Evolutionary conservation across 2,113 vertebrate genomes (phyloP), one percentile per base, ranked within the genome.

Genomic region (Tretioscincus oriximinensis): DNA sequence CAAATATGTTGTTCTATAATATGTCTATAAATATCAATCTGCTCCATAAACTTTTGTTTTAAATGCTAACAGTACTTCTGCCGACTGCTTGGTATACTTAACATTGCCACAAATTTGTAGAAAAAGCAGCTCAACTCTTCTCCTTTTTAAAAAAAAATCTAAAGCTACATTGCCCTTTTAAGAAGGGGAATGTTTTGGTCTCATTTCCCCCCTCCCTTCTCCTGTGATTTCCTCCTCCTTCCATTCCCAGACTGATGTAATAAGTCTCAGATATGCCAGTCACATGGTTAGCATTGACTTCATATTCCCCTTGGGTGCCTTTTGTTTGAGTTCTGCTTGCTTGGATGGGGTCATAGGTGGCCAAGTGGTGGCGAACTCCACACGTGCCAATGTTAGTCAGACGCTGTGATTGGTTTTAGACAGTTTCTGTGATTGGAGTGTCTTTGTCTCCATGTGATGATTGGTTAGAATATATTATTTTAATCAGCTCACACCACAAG

Each of bases 241-340:
- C 81, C 80, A 70, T 89, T 92, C 90, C 83, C 91, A 78, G 92
- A 88, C 93, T 96, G 95, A 96, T 92, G 93, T 95, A 94, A 96
- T 87, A 93, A 94, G 91, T 93, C 91, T 88, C 87, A 92, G 92
- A 24, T 86, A 47, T 74, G 91, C 95, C 93, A 93, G 66, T 61
- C 67, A 70, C 90, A 83, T 94, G 94, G 89, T 81, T 74, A 90
- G 82, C 85, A 86, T 91, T 92, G 93, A 93, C 90, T 90, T 92
- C 93, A 89, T 83, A 76, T 78, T 82, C 80, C 73, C 66, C 61
- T 73, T 63, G 69, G 85, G 77, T 73, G 87, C 87, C 82, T 87
- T 89, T 90, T 86, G 3, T 41, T 80, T 84, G 92, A 88, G 87
- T 87, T 85, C 20, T 81, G 4, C 9, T 24, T 75, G 63, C 26